These are phyloP conservation scores for Xestia sexstrigata DNA, from an alignment of 2,888 invertebrate species.

Conservation along the genomic window DNA sequence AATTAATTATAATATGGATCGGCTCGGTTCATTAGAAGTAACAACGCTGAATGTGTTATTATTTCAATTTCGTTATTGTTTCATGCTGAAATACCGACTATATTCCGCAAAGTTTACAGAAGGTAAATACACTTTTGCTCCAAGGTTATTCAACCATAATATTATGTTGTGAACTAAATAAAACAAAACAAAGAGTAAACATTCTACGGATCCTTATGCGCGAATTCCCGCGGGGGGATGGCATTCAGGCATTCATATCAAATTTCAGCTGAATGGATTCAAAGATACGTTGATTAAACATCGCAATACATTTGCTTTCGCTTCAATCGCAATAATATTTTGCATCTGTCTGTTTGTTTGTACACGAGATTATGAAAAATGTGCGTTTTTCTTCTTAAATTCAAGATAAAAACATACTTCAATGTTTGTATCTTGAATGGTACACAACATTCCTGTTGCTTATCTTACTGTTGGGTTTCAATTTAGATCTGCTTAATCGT, in stretches of 20 bases:
- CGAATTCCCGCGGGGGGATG: constrained; percentile 42
- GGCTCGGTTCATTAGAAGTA: constrained; percentile 26
- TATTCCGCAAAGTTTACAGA: neutral
- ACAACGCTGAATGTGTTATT: constrained; percentile 5
- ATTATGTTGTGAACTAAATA: constrained; percentile 23
- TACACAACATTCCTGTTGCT: constrained; percentile 17
- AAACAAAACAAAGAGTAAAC: constrained; percentile 34
- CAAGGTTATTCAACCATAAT: constrained; percentile 14
- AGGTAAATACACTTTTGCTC: neutral
- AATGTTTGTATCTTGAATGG: constrained; percentile 31
- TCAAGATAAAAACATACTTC: constrained; percentile 10
- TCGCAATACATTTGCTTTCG: constrained; percentile 66
- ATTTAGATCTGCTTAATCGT: neutral
- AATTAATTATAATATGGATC: constrained; percentile 47
- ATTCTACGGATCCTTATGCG: constrained; percentile 33
- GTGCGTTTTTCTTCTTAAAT: constrained; percentile 31
- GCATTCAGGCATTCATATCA: constrained; percentile 67
- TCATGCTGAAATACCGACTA: no score
- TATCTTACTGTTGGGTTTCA: no score
- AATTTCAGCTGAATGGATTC: constrained; percentile 76
- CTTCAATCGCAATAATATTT: constrained; percentile 46
- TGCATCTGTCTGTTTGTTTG: constrained; percentile 47
- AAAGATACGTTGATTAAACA: constrained; percentile 77
- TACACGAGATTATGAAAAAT: constrained; percentile 44
- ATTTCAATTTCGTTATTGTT: constrained; percentile 12